Evolutionary conservation across 2,113 vertebrate species (phyloP).

Genomic region (Elachura formosa): DNA sequence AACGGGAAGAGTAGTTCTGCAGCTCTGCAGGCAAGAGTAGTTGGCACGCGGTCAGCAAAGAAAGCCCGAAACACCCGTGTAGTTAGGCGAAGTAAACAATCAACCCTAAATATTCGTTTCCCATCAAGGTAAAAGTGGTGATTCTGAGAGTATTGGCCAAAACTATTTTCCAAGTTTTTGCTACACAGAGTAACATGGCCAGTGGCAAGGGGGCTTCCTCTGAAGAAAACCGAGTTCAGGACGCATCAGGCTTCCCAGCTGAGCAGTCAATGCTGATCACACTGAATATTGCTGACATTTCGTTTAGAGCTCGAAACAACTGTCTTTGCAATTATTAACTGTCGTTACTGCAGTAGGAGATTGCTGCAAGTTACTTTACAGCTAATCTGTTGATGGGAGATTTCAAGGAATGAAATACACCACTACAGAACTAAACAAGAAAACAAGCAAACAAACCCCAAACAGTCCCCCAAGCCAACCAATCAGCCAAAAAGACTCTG

Average conservation of each 20-base stretch:
- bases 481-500: not conserved
- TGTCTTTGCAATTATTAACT: not conserved
- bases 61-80: rapidly evolving
- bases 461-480: rapidly evolving
- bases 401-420: not conserved
- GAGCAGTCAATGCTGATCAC: not conserved
- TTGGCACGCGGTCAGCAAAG: not conserved
- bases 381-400: not conserved
- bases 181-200: not conserved
- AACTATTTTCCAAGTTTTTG: not conserved
- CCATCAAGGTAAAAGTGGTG: not conserved
- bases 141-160: not conserved
- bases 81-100: not conserved
- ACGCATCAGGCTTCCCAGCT: not conserved
- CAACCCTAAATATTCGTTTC: not conserved
- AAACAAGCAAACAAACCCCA: not conserved
- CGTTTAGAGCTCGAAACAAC: not conserved
- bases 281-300: not conserved
- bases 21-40: too few species aligned
- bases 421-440: not conserved
- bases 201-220: not conserved
- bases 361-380: rapidly evolving
- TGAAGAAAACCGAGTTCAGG: not conserved
- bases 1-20: not conserved
- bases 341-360: not conserved